Conservation (phyloP, 2,888 invertebrate species). For the Megamerina dolium region DNA sequence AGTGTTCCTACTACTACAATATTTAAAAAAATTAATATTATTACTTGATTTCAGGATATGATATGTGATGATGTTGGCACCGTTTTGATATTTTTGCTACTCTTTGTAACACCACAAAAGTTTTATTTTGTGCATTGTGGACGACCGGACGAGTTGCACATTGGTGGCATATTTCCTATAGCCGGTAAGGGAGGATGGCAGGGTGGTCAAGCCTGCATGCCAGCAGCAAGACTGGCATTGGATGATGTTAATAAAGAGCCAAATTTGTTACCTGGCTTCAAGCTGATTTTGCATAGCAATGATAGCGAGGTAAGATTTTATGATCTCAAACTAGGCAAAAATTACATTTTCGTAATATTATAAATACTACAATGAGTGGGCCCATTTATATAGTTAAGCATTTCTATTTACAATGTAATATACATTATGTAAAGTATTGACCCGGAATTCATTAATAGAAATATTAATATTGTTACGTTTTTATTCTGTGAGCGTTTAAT, state of each 20-base stretch:
- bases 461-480: no score
- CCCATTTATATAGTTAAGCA: no score
- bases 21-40: no score
- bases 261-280: conserved; percentile 86
- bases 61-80: conserved; percentile 49
- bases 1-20: no score
- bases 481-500: no score
- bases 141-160: conserved; percentile 70
- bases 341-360: no score
- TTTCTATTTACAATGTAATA: no score
- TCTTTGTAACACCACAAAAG: conserved; percentile 43
- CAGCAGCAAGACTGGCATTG: conserved; percentile 93
- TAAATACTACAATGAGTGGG: background rate
- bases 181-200: conserved; percentile 96
- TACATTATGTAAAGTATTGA: no score
- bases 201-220: conserved; percentile 97
- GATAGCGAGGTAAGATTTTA: conserved; percentile 88
- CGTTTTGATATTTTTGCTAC: conserved; percentile 50
- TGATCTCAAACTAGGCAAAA: no score
- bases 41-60: conserved; percentile 43
- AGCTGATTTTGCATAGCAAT: conserved; percentile 85
- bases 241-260: conserved; percentile 88
- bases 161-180: conserved; percentile 98
- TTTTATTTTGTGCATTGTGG: conserved; percentile 43
- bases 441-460: no score